Evolutionary conservation across 92 coral and sea anemone species (phyloP), one percentile per base, ranked within the genome.

Genomic region (Bergia puertoricense): DNA sequence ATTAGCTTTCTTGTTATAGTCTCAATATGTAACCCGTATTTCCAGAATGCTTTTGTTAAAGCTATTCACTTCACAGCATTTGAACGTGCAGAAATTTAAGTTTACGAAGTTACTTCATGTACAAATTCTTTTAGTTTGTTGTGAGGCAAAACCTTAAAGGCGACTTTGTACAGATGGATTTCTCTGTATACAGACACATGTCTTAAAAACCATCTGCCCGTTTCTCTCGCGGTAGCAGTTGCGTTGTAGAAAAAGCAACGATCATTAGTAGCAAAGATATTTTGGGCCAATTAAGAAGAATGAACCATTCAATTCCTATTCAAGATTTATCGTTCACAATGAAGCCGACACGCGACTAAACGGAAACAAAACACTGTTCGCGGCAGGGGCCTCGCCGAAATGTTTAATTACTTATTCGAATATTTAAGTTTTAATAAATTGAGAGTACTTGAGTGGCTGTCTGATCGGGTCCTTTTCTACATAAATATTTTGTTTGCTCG

Each of bases 311-410:
- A 74, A 85, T 89, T 75, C 81, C 88, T 71, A 88, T 92, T 92
- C 89, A 89, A 85, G 85, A 81, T 79, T 90, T 86, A 89, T 89
- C 90, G 78, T 85, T 88, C 86, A 82, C 92, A 93, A 93, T 91
- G 82, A 80, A 71, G 20, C 86, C 90, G 97, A 94, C 97, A 94
- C 97, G 95, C 97, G 95, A 94, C 97, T 71, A 77, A 81, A 81
- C 51, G 71, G 92, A 92, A 88, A 88, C 80, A 77, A 82, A 10
- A 88, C 93, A 91, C 90, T 94, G 94, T 94, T 86, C 87, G 66
- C 72, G 86, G 83, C 82, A 82, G 91, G 88, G 83, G 88, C 80
- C 73, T 91, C 80, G 76, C 94, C 89, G 86, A 86, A 83, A 88
- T 90, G 94, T 92, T 94, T 92, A 94, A 92, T 92, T 92, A 91